Evolutionary conservation across 2,797 vertebrate genomes (phyloP).

Genomic region (Microctenopoma steveboyesi): DNA sequence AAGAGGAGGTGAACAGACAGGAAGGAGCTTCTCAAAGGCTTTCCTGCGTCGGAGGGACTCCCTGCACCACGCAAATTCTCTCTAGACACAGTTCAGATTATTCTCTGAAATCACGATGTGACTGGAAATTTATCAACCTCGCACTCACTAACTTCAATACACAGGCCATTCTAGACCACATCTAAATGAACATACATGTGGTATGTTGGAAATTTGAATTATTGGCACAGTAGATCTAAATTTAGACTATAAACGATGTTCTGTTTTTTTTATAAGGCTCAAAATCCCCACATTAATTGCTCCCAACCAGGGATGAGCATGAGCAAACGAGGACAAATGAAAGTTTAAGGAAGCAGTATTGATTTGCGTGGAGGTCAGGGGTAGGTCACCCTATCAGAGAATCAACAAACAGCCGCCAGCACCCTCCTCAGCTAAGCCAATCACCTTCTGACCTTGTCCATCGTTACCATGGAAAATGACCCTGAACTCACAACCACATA

Average conservation of each 20-base stretch:
- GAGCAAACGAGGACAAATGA: slow-evolving; percentile 81
- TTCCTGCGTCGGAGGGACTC: slow-evolving; percentile 84
- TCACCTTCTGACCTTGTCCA: slow-evolving; percentile 74
- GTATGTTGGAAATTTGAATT: background rate
- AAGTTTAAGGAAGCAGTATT: slow-evolving; percentile 85
- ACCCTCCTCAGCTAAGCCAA: slow-evolving; percentile 68
- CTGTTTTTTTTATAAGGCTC: slow-evolving; percentile 26
- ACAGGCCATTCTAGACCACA: slow-evolving; percentile 30
- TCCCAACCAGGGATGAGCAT: slow-evolving; percentile 69
- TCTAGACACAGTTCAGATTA: slow-evolving; percentile 53
- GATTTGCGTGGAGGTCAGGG: slow-evolving; percentile 80
- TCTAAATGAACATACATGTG: background rate
- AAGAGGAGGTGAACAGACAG: slow-evolving; percentile 77
- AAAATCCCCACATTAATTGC: slow-evolving; percentile 61
- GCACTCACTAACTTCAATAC: slow-evolving; percentile 32
- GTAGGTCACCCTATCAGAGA: slow-evolving; percentile 81
- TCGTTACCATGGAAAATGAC: slow-evolving; percentile 79
- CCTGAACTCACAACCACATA: slow-evolving; percentile 67
- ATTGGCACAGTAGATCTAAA: slow-evolving; percentile 24
- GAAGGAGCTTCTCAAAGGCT: slow-evolving; percentile 83
- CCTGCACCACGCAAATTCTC: slow-evolving; percentile 63
- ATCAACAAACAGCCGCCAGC: slow-evolving; percentile 82
- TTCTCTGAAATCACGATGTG: slow-evolving; percentile 67
- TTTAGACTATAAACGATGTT: slow-evolving; percentile 23
- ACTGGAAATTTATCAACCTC: slow-evolving; percentile 68